Base-by-base conservation (phyloP, 2,888 invertebrate genomes). In the Cyrtodaria siliqua region DNA sequence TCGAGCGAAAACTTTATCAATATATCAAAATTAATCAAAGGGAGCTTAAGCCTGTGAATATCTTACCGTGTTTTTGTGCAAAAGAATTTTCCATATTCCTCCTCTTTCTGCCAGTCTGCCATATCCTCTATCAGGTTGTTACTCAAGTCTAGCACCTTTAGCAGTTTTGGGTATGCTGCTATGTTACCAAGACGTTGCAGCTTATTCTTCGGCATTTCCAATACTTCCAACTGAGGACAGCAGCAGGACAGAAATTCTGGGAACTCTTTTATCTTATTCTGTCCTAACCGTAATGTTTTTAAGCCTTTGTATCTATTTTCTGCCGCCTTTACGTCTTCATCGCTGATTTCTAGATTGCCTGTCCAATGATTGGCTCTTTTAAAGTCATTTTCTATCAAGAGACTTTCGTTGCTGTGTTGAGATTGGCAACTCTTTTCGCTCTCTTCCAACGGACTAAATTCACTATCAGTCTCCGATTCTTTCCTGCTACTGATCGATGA, bases 201-300 rank as follows among this genome's bases (percentile, higher is more conserved):
- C 73, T 96, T 96, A 93, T 99, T 99, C 90, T 97, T 97, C 0
- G 98, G 96, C 95, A 99, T 95, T 92, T 98, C 98, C 18, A 99
- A 95, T 44, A 97, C 94, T 0, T 97, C 96, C 29, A 99, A 94
- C 86, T 95, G 95, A 0, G 97, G 96, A 4, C 97, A 98, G 68
- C 97, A 94, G 91, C 99, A 99, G 1, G 99, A 96, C 44, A 99
- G 93, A 53, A 97, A 96, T 1, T 95, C 95, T 0, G 99, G 99
- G 73, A 99, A 96, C 84, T 96, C 95, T 38, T 96, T 95, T 92
- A 99, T 97, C 85, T 96, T 95, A 94, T 99, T 99, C 93, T 98
- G 97, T 0, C 98, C 96, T 40, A 99, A 94, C 94, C 98, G 98
- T 3, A 99, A 94, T 16, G 87, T 88, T 47, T 82, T 86, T 14